Conservation (phyloP, 2,113 vertebrate genomes). For the Nothocercus nigrocapillus region DNA sequence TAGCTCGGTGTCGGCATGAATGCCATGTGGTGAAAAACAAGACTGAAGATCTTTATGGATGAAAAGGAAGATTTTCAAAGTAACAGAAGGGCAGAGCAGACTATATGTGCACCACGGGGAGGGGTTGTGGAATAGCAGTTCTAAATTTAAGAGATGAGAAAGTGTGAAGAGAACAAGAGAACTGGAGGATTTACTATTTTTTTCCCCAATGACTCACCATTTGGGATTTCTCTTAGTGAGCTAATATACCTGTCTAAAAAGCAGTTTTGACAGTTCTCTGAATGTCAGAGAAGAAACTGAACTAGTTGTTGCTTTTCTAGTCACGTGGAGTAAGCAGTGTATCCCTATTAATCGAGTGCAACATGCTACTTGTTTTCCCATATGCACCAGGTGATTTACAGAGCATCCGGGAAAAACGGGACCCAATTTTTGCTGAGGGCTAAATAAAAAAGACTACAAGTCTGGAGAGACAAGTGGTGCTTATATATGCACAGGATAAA, state of each 20-base stretch:
- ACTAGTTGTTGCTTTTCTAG: neutral
- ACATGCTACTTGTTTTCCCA: neutral
- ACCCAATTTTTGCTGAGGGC: neutral
- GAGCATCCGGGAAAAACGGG: neutral
- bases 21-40: neutral
- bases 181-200: neutral
- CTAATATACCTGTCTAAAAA: rapidly evolving
- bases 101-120: neutral
- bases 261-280: neutral
- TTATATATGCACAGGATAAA: neutral
- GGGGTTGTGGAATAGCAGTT: neutral
- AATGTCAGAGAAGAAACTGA: neutral
- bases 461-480: neutral
- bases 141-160: neutral
- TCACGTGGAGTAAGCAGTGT: neutral
- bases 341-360: neutral
- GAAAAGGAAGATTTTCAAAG: neutral
- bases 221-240: neutral
- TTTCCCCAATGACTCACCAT: neutral
- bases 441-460: neutral
- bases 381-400: neutral
- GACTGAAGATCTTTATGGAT: neutral
- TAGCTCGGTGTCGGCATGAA: neutral
- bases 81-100: neutral
- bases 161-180: neutral